A percentile compares a stretch with the other conserved stretches of the same genome.
Conservation (phyloP, 37 sponge, comb jelly and placozoan species). For the Sycon ciliatum region DNA sequence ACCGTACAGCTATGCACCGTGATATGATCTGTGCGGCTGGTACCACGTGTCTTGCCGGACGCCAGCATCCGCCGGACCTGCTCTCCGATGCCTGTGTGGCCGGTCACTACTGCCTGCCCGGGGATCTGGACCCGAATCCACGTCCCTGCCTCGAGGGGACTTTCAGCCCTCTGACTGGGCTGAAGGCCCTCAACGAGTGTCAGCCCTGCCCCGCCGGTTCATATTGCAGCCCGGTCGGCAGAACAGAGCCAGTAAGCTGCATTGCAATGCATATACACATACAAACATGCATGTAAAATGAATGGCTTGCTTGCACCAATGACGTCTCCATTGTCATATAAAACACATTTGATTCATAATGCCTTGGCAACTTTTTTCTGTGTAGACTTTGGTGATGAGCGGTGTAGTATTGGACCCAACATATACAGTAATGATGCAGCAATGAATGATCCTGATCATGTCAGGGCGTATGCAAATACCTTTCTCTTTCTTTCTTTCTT, state of each 20-base stretch:
- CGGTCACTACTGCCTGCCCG: slow-evolving; percentile 18
- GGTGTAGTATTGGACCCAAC: too few relatives aligned
- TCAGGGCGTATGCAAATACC: too few relatives aligned
- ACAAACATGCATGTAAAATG: too few relatives aligned
- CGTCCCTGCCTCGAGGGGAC: slow-evolving; percentile 18
- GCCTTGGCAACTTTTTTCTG: too few relatives aligned
- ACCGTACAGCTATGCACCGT: slow-evolving; percentile 5
- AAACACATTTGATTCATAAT: too few relatives aligned
- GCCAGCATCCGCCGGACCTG: slow-evolving; percentile 10
- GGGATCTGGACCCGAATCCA: slow-evolving; percentile 1
- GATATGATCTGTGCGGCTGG: slow-evolving; percentile 18
- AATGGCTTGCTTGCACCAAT: neutral
- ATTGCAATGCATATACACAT: too few relatives aligned
- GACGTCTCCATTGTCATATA: neutral
- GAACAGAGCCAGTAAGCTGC: slow-evolving; percentile 8
- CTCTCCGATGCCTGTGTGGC: slow-evolving; percentile 3
- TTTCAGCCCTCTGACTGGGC: neutral
- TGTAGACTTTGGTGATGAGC: too few relatives aligned
- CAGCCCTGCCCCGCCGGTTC: neutral
- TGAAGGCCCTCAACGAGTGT: neutral
- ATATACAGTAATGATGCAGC: too few relatives aligned
- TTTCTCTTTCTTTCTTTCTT: too few relatives aligned
- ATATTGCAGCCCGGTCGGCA: neutral
- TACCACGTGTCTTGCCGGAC: neutral
- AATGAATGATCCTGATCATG: too few relatives aligned